Conservation (phyloP, 2,888 invertebrate species). For the Theretra japonica region DNA sequence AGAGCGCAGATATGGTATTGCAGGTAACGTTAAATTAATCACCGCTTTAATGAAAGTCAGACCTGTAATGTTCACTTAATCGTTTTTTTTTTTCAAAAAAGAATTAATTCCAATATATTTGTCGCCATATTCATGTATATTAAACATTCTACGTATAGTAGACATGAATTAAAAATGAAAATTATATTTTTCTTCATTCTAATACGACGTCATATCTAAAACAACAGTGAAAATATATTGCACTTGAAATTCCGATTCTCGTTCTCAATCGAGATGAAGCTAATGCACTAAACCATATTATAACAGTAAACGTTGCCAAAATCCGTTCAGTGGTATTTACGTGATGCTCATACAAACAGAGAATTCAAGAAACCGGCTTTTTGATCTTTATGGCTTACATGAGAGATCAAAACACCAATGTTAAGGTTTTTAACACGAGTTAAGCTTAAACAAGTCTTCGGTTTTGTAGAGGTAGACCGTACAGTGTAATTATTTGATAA, state of each 20-base stretch:
- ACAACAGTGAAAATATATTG: not conserved
- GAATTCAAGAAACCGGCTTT: slow-evolving; percentile 3
- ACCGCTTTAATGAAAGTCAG: too few relatives aligned
- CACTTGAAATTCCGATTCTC: not conserved
- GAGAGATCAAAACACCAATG: not conserved
- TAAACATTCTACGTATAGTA: too few relatives aligned
- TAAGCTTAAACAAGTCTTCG: not conserved
- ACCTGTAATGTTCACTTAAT: too few relatives aligned
- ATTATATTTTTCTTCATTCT: too few relatives aligned
- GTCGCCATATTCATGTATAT: too few relatives aligned
- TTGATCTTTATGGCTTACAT: not conserved
- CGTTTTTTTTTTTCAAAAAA: too few relatives aligned
- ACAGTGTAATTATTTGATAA: not conserved
- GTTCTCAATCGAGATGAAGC: slow-evolving; percentile 6
- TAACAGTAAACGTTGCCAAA: slow-evolving; percentile 6
- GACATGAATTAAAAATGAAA: too few relatives aligned
- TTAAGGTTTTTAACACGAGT: not conserved
- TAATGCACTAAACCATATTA: slow-evolving; percentile 3
- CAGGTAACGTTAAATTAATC: too few relatives aligned
- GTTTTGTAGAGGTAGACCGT: not conserved
- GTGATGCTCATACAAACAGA: slow-evolving; percentile 1
- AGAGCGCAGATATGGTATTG: too few relatives aligned
- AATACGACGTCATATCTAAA: not conserved
- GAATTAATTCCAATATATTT: too few relatives aligned
- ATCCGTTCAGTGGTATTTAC: slow-evolving; percentile 1